Conservation (phyloP, 2,888 invertebrate species). For the Cinara cedri region DNA sequence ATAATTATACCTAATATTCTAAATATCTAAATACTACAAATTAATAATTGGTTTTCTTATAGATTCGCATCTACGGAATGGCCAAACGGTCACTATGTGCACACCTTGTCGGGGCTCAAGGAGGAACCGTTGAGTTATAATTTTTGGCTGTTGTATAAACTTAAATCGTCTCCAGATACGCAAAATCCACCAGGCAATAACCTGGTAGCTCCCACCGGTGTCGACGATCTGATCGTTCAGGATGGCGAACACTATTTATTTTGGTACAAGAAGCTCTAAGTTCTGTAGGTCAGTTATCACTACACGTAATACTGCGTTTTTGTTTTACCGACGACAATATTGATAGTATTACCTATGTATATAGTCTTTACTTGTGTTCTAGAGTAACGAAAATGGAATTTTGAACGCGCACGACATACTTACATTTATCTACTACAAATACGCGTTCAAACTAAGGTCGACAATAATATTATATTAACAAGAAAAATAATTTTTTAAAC, state of each 20-base stretch:
- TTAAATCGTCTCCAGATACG: slow-evolving; percentile 81
- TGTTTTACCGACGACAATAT: neutral
- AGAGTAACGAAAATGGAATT: slow-evolving; percentile 12
- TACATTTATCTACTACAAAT: no score
- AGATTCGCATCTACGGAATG: slow-evolving; percentile 84
- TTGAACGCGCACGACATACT: neutral
- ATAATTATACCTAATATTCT: no score
- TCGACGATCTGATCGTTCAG: slow-evolving; percentile 84
- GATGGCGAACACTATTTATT: slow-evolving; percentile 88
- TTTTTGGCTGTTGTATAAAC: slow-evolving; percentile 86
- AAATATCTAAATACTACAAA: no score
- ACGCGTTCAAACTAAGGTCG: slow-evolving; percentile 32
- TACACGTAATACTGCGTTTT: neutral
- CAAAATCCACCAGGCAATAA: slow-evolving; percentile 83
- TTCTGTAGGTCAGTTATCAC: slow-evolving; percentile 4
- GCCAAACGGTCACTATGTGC: slow-evolving; percentile 92
- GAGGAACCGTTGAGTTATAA: slow-evolving; percentile 84
- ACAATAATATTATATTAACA: slow-evolving; percentile 52
- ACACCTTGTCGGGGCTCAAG: slow-evolving; percentile 80
- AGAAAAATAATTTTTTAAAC: slow-evolving; percentile 43
- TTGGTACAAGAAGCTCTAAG: slow-evolving; percentile 88
- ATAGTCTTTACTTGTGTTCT: slow-evolving; percentile 20
- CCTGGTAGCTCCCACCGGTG: slow-evolving; percentile 85
- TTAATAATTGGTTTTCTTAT: slow-evolving; percentile 63
- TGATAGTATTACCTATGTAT: neutral